Base-by-base conservation (phyloP, 2,797 vertebrate species). In the Esox masquinongy region DNA sequence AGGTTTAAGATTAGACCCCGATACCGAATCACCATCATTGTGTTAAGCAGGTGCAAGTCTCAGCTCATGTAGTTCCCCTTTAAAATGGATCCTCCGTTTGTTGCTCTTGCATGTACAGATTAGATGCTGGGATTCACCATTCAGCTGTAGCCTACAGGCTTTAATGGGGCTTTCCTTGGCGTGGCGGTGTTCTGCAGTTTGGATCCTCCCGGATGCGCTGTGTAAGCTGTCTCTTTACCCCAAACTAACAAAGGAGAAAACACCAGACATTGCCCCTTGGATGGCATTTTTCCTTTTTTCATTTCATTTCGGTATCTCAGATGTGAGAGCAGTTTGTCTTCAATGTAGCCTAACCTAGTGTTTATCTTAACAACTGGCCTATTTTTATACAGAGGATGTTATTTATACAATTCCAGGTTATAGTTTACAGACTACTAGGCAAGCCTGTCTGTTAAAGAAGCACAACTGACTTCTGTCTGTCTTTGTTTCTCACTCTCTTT, bases 111-210 rank as follows among this genome's bases (percentile, higher is more conserved):
- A 22, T 24, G 11, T 59, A 59, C n/a, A 61, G 22, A 61, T 61
- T 3, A 24, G 22, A 61, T 22, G 53, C n/a, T 7, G 22, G 56
- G 22, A 61, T 61, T 24, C 56, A 61, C 22, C 56, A 14, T 47
- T 47, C 56, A 61, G 56, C 56, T 61, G 5, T 53, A 53, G 51
- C 5, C 16, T 17, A 11, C 5, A 53, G 51, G 17, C 51, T 19
- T 11, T 53, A 53, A 5, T 53, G 51, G 51, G 83, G 71, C 22
- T 81, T 83, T 80, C 79, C 81, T 80, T 72, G 59, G 14, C 64
- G 50, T 34, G 39, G 49, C 64, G 56, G 12, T 68, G 53, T 76
- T 75, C 77, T 83, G 81, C 84, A 29, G 77, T 79, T 74, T 74
- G 81, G 75, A 68, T 76, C 77, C 68, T 69, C 79, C 72, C 68